A percentile compares a stretch with the other conserved stretches of the same genome.
Evolutionary conservation across 2,113 vertebrate genomes (phyloP).

Genomic region (Phalacrocorax brasilianus): DNA sequence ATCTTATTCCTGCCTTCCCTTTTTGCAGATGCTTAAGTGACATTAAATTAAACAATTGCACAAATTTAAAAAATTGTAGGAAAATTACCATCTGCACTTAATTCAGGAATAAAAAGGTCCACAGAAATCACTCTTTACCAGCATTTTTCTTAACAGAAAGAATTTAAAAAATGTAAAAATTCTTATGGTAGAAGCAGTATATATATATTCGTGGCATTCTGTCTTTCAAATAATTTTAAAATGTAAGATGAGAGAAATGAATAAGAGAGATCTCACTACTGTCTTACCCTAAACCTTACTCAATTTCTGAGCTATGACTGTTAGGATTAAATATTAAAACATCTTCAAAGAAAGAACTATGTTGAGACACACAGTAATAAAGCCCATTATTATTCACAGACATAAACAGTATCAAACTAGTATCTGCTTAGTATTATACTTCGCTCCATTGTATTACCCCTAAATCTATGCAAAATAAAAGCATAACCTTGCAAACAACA

Average conservation of each 20-base stretch:
- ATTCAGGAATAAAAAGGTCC: slow-evolving; percentile 69
- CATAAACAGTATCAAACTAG: slow-evolving; percentile 50
- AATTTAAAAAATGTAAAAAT: slow-evolving; percentile 57
- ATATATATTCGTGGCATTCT: slow-evolving; percentile 18
- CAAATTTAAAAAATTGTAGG: slow-evolving; percentile 66
- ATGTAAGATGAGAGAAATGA: slow-evolving; percentile 48
- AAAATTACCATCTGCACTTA: slow-evolving; percentile 73
- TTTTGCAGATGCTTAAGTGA: slow-evolving; percentile 74
- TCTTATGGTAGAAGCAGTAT: slow-evolving; percentile 30
- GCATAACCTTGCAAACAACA: slow-evolving; percentile 36
- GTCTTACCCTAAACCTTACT: background rate
- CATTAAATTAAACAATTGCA: slow-evolving; percentile 76
- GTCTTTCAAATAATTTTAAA: slow-evolving; percentile 60
- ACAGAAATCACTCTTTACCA: slow-evolving; percentile 65
- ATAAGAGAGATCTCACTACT: background rate
- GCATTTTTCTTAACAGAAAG: slow-evolving; percentile 66
- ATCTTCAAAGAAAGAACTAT: background rate
- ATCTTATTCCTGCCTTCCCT: slow-evolving; percentile 64
- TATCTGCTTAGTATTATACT: slow-evolving; percentile 39
- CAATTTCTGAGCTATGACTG: slow-evolving; percentile 10
- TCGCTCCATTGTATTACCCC: background rate
- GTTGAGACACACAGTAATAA: background rate
- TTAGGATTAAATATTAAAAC: slow-evolving; percentile 48
- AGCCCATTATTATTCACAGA: slow-evolving; percentile 40
- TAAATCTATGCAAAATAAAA: slow-evolving; percentile 54